Evolutionary conservation across 2,797 vertebrate species (phyloP).

Genomic region (Labeo calbasu): DNA sequence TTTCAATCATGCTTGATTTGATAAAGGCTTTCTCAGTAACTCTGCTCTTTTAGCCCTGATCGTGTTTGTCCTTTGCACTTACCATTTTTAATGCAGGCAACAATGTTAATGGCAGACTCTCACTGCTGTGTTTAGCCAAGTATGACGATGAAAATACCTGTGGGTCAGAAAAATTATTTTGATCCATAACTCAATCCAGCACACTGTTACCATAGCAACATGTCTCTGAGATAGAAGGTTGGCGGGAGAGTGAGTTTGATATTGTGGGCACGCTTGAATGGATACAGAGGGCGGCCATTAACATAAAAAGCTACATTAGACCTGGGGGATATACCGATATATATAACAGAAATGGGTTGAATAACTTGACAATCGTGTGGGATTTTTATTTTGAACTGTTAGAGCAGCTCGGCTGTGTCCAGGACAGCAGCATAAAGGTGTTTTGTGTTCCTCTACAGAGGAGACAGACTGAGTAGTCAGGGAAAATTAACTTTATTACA

Average conservation of each 20-base stretch:
- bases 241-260: constrained; percentile 44
- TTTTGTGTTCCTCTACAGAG: not conserved
- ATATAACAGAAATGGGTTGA: constrained; percentile 24
- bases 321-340: not conserved
- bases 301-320: constrained; percentile 21
- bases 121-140: constrained; percentile 23
- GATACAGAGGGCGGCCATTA: constrained; percentile 19
- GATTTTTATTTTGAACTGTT: constrained; percentile 5
- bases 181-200: constrained; percentile 36
- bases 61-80: not conserved
- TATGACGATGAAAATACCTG: constrained; percentile 50
- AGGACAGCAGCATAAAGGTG: not conserved
- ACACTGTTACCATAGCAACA: constrained; percentile 58
- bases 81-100: not conserved
- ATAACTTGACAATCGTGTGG: constrained; percentile 3
- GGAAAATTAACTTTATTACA: constrained; percentile 46
- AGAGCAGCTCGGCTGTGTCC: not conserved
- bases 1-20: not conserved
- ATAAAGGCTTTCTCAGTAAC: not conserved
- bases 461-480: constrained; percentile 14
- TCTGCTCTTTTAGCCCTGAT: not conserved
- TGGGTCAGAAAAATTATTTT: constrained; percentile 35
- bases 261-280: not conserved
- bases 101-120: constrained; percentile 12
- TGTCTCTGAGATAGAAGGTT: constrained; percentile 34